phyloP scores from a whole-genome alignment of 1,140 invertebrate species.

The Scaptomyza montana region DNA sequence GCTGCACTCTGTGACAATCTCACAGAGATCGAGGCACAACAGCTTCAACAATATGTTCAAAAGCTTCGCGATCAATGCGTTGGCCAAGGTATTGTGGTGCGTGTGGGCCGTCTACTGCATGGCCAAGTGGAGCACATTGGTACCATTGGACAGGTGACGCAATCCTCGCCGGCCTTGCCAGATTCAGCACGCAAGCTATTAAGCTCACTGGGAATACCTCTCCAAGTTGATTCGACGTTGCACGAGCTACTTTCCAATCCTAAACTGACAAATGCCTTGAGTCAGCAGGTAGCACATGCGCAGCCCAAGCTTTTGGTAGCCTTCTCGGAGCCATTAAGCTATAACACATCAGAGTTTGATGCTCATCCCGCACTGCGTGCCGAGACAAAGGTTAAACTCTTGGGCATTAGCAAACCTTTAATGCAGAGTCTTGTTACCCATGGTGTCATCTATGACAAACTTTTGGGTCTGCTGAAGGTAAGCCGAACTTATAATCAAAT shows the following conservation, averaged over 20 bases:
- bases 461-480: conserved; percentile 84
- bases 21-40: conserved; percentile 86
- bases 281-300: conserved; percentile 13
- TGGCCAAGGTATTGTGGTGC: conserved; percentile 86
- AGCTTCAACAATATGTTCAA: conserved; percentile 87
- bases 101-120: conserved; percentile 76
- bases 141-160: background rate
- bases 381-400: conserved; percentile 59
- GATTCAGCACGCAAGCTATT: conserved; percentile 35
- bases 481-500: background rate
- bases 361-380: conserved; percentile 38
- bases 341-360: conserved; percentile 51
- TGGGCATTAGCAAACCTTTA: conserved; percentile 62
- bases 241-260: conserved; percentile 57
- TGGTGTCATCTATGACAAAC: conserved; percentile 86
- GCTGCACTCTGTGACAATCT: conserved; percentile 86
- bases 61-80: conserved; percentile 87
- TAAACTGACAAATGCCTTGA: conserved; percentile 55
- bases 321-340: conserved; percentile 65
- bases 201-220: conserved; percentile 46
- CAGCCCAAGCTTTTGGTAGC: conserved; percentile 69
- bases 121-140: conserved; percentile 56
- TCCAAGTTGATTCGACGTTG: conserved; percentile 56
- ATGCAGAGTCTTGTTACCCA: conserved; percentile 85
- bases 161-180: background rate